These are phyloP conservation scores for Chloromyia formosa DNA, from an alignment of 2,888 invertebrate species.

Conservation along the genomic window DNA sequence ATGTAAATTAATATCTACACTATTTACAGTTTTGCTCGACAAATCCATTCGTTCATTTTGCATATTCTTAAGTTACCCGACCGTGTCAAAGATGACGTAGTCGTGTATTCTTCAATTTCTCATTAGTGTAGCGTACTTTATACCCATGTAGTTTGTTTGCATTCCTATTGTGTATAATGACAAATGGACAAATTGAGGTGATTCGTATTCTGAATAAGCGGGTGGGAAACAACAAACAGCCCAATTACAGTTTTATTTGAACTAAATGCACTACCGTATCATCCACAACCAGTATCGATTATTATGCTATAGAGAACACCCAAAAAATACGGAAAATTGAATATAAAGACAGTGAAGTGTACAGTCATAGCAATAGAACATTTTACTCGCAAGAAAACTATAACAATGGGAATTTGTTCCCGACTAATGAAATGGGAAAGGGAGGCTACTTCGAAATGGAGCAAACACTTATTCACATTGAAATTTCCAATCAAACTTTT, in stretches of 20 bases:
- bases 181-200: background rate
- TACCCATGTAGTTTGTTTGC: conserved; percentile 18
- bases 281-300: conserved; percentile 16
- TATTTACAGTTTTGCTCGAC: background rate
- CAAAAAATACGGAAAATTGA: background rate
- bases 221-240: background rate
- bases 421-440: background rate
- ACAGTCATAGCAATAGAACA: background rate
- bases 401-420: background rate
- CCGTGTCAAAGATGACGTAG: conserved; percentile 45
- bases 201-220: too few relatives aligned
- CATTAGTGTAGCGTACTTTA: background rate
- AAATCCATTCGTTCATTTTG: background rate
- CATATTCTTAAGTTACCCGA: conserved; percentile 45
- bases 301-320: background rate
- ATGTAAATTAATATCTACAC: background rate
- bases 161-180: conserved; percentile 22
- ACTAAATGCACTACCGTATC: background rate
- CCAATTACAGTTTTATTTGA: background rate
- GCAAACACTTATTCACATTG: too few relatives aligned
- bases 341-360: background rate
- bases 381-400: background rate
- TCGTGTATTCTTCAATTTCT: conserved; percentile 3
- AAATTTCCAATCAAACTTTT: too few relatives aligned
- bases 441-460: background rate